Evolutionary conservation across 2,113 vertebrate species (phyloP), one percentile per base, ranked within the genome.

Genomic region (Pseudois nayaur): DNA sequence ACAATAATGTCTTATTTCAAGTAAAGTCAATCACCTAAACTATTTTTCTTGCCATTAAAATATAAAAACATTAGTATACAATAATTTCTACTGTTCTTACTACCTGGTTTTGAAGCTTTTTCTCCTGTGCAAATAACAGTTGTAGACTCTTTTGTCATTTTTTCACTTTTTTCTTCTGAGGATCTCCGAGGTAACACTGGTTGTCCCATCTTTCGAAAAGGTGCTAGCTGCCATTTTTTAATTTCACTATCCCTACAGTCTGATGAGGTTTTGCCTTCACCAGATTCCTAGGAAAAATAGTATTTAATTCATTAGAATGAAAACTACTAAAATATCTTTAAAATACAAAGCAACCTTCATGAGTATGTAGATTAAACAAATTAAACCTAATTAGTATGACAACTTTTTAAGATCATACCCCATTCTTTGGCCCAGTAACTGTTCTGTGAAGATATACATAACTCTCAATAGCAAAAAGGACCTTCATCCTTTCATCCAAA

Each of bases 161-260:
- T 99, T 97, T 99, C 99, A 96, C 95, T 98, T 98, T 98, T 99
- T 60, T 99, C 99, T 95, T 99, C 99, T 87, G 99, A 98, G 4
- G 98, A 98, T 59, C 98, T 97, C 17, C 99, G 98, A 95, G 98
- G 98, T 98, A 96, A 79, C 97, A 97, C 57, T 96, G 97, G 86
- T 94, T 99, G 99, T 33, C 98, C 98, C 86, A 87, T 98, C 97
- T 99, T 99, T 60, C 98, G 98, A 98, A 98, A n/a, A 95, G 98
- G 97, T 97, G 96, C 45, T n/a, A 99, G 98, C 50, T 98, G 98
- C 52, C 98, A 98, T 97, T 99, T 99, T 97, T 99, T 99, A 40
- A 92, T 87, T 96, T 99, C 99, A 8, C 57, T 97, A 67, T 99
- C 99, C 98, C 97, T 99, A 92, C 91, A 96, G 67, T 99, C 99